Base-by-base conservation (phyloP, 2,888 invertebrate genomes). In the Phortica okadai region DNA sequence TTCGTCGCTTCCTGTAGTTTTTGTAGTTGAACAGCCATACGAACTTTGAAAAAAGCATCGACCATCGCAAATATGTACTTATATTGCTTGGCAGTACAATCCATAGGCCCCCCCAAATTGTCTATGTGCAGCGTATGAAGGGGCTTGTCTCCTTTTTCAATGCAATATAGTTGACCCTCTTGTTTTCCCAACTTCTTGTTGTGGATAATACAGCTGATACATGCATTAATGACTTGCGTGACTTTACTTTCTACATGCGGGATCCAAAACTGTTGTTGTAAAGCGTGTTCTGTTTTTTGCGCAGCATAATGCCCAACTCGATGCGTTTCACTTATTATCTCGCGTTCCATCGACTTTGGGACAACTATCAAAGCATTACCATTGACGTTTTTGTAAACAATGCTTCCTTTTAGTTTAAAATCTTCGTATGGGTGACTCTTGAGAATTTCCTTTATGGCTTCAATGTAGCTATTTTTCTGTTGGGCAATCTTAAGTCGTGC, bases 141-240 rank as follows among this genome's bases (percentile, higher is more conserved):
- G 5, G 90, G 90, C 2, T 66, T 45, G 0, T 79, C 82, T 76
- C 89, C 74, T 89, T 90, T 42, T 1, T 83, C 81, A 1, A 90
- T 84, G 0, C 82, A 80, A 67, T 89, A 73, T 33, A 90, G 77
- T 5, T 79, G 81, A 10, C 90, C 90, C 79, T 89, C 88, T 56
- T 88, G 80, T 73, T 87, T 90, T 0, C 90, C 89, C 4, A 75
- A 75, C 75, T 90, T 79, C 54, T 56, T 79, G 25, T 33, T 77
- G 44, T 41, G 33, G 41, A 67, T 74, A 5, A 82, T 82, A 45
- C 79, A 81, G 2, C n/a, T 54, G 3, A 78, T 62, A 42, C 77
- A 72, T 21, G 14, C 75, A 16, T 1, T 33, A 10, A 58, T 73
- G 6, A 10, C 10, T 2, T 62, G 33, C n/a, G 42, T 14, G 4